A percentile compares a stretch with the other conserved stretches of the same genome.
phyloP scores from a whole-genome alignment of 2,888 invertebrate species.

The Cephonodes hylas region DNA sequence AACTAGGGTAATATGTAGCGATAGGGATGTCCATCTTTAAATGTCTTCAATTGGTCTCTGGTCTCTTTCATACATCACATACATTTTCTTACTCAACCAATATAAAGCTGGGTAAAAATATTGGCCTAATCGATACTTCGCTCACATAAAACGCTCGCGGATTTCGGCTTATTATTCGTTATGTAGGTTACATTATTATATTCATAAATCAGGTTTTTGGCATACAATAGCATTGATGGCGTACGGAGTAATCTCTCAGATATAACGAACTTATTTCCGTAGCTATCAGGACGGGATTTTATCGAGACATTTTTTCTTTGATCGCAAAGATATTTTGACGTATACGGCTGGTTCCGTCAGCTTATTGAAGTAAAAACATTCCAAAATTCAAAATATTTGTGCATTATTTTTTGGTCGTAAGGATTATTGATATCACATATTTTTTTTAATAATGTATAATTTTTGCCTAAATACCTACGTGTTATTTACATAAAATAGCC shows the following conservation, averaged over 20 bases:
- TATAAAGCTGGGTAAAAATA: neutral
- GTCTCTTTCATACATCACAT: neutral
- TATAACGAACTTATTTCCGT: constrained; percentile 6
- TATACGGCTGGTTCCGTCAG: neutral
- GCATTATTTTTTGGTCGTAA: no score
- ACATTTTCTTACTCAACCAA: neutral
- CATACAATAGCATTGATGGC: neutral
- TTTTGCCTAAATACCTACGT: no score
- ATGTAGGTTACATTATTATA: constrained; percentile 4
- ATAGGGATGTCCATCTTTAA: no score
- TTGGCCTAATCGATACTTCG: neutral
- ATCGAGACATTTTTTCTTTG: neutral
- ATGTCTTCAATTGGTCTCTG: no score
- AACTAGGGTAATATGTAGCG: no score
- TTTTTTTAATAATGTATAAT: no score
- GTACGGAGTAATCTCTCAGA: neutral
- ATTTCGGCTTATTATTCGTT: neutral
- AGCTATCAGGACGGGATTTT: neutral
- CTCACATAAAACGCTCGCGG: neutral
- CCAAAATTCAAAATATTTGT: no score
- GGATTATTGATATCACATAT: no score
- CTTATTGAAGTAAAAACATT: no score
- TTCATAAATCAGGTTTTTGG: neutral
- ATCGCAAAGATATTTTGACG: neutral
- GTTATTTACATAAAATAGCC: no score